These are phyloP conservation scores for Arenaria interpres DNA, from an alignment of 2,113 vertebrate genomes.

Conservation along the genomic window DNA sequence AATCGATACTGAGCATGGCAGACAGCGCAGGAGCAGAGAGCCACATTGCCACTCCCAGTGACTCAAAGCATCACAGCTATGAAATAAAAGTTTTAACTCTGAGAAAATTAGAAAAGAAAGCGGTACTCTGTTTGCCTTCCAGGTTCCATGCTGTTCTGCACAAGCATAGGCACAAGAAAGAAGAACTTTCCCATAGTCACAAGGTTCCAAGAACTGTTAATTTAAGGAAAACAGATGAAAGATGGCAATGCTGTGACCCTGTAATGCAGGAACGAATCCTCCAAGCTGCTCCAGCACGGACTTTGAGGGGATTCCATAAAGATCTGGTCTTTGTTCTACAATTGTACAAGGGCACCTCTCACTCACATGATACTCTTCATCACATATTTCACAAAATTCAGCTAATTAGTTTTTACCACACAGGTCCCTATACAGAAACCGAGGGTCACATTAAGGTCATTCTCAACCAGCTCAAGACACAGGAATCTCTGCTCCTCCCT, in stretches of 20 bases:
- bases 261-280: not conserved
- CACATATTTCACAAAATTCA: not conserved
- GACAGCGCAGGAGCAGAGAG: not conserved
- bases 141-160: not conserved
- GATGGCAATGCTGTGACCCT: not conserved
- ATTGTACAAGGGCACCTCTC: not conserved
- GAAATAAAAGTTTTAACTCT: not conserved
- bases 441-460: not conserved
- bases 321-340: not conserved
- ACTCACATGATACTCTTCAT: not conserved
- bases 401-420: not conserved
- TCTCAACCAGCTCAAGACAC: not conserved
- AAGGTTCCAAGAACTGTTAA: not conserved
- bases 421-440: not conserved
- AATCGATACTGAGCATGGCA: not conserved
- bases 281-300: not conserved
- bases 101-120: not conserved
- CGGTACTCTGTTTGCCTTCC: not conserved
- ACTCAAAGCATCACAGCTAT: not conserved
- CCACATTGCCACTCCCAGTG: not conserved
- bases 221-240: not conserved
- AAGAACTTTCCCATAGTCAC: not conserved
- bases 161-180: not conserved
- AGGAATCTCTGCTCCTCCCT: not conserved
- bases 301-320: not conserved